Base-by-base conservation (phyloP, 2,888 invertebrate species). In the Rhogogaster chlorosoma region DNA sequence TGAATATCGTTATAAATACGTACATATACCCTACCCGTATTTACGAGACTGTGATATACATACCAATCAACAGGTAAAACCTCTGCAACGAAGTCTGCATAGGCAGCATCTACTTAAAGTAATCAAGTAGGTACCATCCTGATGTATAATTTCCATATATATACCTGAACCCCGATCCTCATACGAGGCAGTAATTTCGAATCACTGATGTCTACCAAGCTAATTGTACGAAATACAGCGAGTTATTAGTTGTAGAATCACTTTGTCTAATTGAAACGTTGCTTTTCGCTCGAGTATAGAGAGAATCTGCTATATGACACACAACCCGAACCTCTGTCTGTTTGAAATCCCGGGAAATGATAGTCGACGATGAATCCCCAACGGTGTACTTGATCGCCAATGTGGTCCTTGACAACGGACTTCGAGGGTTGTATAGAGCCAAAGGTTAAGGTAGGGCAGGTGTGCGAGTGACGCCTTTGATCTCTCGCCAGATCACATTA, bases 381-480 rank as follows among this genome's bases (percentile, higher is more conserved):
- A 38, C 36, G 7, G n/a, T 61, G 80, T 61, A 61, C 38, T 80
- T 61, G 80, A 57, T 80, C 80, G 38, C 80, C 15, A 26, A 57
- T 49, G 57, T 80, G 80, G 61, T 12, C 80, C 49, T 61, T 80
- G 38, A 80, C 80, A 80, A 80, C 61, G 61, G 38, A 22, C 22
- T 57, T 80, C n/a, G 38, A 80, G 77, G 77, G 77, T 49, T 32
- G 77, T 49, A 45, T 12, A 9, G 77, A 49, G 77, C 38, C n/a
- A 12, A 26, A 36, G 57, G 42, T 22, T 18, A 32, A 67, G 83
- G 83, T 83, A 92, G 92, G 93, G 93, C 93, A 93, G 93, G 93
- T 93, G 93, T 93, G 93, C 93, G 93, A 92, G 92, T 93, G 93
- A 93, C 93, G 93, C 93, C 93, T 93, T 93, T 93, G 93, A 93